phyloP scores from a whole-genome alignment of 2,113 vertebrate genomes.

The Pao palembangensis region DNA sequence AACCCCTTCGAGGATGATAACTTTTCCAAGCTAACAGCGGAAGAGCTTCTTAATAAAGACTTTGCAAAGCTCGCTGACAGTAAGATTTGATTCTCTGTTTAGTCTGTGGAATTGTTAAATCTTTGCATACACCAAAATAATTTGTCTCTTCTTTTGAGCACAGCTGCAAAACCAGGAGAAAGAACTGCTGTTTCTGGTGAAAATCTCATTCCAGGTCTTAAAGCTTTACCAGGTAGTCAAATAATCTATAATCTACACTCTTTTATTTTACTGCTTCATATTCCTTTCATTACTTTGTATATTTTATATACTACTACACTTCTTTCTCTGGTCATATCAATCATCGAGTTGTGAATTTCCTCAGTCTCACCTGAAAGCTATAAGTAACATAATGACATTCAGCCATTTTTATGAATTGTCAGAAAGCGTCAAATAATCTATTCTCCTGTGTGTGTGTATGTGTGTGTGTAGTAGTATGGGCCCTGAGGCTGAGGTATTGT shows the following conservation, averaged over 20 bases:
- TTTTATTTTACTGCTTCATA: not conserved
- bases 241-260: not conserved
- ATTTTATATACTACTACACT: not conserved
- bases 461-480: no score
- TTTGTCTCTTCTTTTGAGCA: slow-evolving; percentile 25
- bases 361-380: no score
- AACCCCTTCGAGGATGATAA: slow-evolving; percentile 98
- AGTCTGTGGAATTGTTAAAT: not conserved
- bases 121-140: not conserved
- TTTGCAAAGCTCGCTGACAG: slow-evolving; percentile 91
- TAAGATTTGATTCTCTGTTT: slow-evolving; percentile 54
- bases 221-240: slow-evolving; percentile 82
- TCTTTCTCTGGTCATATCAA: no score
- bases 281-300: not conserved
- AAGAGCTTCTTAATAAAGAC: slow-evolving; percentile 97
- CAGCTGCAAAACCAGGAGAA: slow-evolving; percentile 80
- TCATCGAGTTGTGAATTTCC: no score
- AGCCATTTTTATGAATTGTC: no score
- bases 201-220: slow-evolving; percentile 83
- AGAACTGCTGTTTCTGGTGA: slow-evolving; percentile 80
- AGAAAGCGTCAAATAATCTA: no score
- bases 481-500: no score
- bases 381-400: no score
- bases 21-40: slow-evolving; percentile 96
- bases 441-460: no score